phyloP scores from a whole-genome alignment of 2,888 invertebrate genomes.

The Didymodactylos carnosus region DNA sequence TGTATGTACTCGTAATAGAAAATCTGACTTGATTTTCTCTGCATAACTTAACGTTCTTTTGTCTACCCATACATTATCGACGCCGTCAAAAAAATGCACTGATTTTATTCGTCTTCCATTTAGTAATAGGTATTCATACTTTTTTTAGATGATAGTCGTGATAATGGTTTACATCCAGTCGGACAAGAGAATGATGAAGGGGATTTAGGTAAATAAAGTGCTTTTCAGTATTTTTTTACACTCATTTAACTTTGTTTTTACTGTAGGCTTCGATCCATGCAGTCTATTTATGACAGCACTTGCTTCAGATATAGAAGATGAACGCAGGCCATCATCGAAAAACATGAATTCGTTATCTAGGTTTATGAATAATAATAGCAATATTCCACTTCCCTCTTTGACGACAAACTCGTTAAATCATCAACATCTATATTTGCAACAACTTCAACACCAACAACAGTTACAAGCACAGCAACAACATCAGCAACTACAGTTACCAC shows the following conservation, averaged over 20 bases:
- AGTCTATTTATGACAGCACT: background rate
- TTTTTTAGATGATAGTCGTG: background rate
- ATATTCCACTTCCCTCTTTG: background rate
- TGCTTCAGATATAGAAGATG: background rate
- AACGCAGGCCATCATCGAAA: background rate
- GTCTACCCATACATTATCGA: too few relatives aligned
- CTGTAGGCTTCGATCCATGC: background rate
- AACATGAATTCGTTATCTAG: background rate
- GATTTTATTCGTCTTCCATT: too few relatives aligned
- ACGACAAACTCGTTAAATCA: background rate
- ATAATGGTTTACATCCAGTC: background rate
- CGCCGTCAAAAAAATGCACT: too few relatives aligned
- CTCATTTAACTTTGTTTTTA: background rate
- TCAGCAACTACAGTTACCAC: background rate
- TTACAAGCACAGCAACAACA: background rate
- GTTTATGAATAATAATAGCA: background rate
- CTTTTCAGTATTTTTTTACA: background rate
- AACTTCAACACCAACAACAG: background rate
- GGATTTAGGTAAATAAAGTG: background rate
- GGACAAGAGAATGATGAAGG: background rate
- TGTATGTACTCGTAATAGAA: too few relatives aligned
- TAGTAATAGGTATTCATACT: too few relatives aligned
- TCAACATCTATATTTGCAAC: background rate
- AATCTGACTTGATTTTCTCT: too few relatives aligned
- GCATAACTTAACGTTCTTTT: too few relatives aligned